Evolutionary conservation across 2,113 vertebrate genomes (phyloP).

Genomic region (Cranoglanis bouderius): DNA sequence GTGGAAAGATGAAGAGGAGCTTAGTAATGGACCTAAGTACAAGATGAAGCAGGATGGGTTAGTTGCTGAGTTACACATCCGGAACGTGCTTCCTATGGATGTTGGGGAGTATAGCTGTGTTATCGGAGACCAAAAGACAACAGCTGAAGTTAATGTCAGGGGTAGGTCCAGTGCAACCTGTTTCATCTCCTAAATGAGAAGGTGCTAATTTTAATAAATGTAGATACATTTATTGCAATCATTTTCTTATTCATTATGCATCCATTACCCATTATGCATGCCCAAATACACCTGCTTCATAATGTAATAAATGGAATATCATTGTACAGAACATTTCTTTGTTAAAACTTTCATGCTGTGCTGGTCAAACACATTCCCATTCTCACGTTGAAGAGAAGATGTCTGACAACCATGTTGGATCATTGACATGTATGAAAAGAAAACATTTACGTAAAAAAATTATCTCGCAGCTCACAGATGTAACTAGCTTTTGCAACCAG

Average conservation of each 20-base stretch:
- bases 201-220: not conserved
- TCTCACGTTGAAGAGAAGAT: not conserved
- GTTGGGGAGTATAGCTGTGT: slow-evolving; percentile 84
- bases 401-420: not conserved
- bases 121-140: slow-evolving; percentile 80
- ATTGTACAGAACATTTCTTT: not conserved
- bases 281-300: not conserved
- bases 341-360: not conserved
- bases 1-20: slow-evolving; percentile 77
- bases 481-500: not conserved
- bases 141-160: slow-evolving; percentile 79
- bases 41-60: slow-evolving; percentile 76
- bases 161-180: slow-evolving; percentile 68
- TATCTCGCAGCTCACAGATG: not conserved
- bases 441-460: not conserved
- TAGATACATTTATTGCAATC: not conserved
- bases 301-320: not conserved
- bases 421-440: not conserved
- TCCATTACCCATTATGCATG: not conserved
- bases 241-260: not conserved
- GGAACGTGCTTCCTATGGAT: slow-evolving; percentile 72
- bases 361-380: not conserved
- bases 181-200: not conserved
- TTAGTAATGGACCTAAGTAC: slow-evolving; percentile 70
- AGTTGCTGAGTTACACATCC: slow-evolving; percentile 76